Conservation (phyloP, 2,113 vertebrate genomes). For the Isurus oxyrinchus region DNA sequence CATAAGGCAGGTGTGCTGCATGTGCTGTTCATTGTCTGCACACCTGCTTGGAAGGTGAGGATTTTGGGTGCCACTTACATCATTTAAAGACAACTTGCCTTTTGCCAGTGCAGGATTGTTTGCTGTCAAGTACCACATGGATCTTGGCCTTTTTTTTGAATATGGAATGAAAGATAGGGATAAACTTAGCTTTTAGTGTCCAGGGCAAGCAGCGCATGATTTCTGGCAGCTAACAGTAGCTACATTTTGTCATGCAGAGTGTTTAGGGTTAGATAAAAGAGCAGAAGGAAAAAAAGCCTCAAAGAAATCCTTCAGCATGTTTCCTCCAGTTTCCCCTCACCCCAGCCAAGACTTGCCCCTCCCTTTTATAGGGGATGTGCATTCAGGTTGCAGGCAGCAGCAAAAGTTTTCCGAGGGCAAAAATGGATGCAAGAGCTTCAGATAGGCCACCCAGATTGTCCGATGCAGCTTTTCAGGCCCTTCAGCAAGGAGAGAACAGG, state of each 20-base stretch:
- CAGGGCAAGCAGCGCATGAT: background rate
- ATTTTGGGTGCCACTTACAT: background rate
- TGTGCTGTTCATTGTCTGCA: background rate
- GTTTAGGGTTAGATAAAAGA: background rate
- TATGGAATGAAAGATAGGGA: background rate
- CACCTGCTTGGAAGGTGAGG: background rate
- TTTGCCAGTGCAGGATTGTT: too few species aligned
- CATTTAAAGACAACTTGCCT: background rate
- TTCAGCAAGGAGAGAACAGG: background rate
- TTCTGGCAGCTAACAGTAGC: too few species aligned
- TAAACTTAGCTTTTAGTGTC: background rate
- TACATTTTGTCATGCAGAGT: background rate
- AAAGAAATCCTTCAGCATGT: background rate
- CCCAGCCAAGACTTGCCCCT: background rate
- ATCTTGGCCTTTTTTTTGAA: background rate
- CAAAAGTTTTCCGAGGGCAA: background rate
- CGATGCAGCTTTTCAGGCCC: background rate
- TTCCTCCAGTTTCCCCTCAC: too few species aligned
- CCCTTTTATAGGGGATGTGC: background rate
- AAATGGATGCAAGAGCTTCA: background rate
- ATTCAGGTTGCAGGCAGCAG: background rate
- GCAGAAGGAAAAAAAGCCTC: background rate
- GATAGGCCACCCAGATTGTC: background rate
- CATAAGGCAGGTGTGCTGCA: background rate
- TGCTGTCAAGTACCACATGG: background rate